Base-by-base conservation (phyloP, 2,113 vertebrate species). In the Hymenochirus boettgeri region DNA sequence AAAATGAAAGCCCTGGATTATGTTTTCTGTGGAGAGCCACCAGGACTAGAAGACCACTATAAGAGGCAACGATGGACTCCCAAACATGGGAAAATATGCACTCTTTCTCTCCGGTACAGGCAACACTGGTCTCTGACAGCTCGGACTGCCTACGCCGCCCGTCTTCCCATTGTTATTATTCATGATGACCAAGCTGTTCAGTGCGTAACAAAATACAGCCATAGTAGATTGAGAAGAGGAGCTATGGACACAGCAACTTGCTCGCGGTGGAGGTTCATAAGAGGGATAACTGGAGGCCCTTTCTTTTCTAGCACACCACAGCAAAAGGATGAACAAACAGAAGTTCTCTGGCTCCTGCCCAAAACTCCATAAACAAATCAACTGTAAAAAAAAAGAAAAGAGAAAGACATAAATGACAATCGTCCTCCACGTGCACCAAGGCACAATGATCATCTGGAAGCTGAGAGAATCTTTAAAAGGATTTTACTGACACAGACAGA, bases 151-250 rank as follows among this genome's bases (percentile, higher is more conserved):
- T 75, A 73, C 70, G 69, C 71, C 46, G 66, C 76, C 73, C 73
- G 55, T 82, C 57, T 80, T 84, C 71, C 77, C 80, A 60, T 85
- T 71, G 86, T 82, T 82, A 76, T 83, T 89, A 77, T 83, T 86
- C 88, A 88, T 89, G 63, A 86, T 81, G 79, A 84, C 85, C 80
- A 89, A 80, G 79, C 84, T 88, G 74, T 84, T 88, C 74, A 88
- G 78, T 1, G 87, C 87, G 76, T 83, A 88, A 83, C 85, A 90
- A 75, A 80, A 88, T 79, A 90, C 75, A 46, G 88, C 88, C 88
- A 90, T 90, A 90, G 88, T 88, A 80, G 71, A 75, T 72, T 62
- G 24, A 74, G 79, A 70, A 57, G 55, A 54, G 65, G 72, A 74
- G 76, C 80, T 61, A 67, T 62, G 62, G 67, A 70, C 45, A 60